Evolutionary conservation across 2,888 invertebrate species (phyloP), one percentile per base, ranked within the genome.

Genomic region (Ectemnius cavifrons): DNA sequence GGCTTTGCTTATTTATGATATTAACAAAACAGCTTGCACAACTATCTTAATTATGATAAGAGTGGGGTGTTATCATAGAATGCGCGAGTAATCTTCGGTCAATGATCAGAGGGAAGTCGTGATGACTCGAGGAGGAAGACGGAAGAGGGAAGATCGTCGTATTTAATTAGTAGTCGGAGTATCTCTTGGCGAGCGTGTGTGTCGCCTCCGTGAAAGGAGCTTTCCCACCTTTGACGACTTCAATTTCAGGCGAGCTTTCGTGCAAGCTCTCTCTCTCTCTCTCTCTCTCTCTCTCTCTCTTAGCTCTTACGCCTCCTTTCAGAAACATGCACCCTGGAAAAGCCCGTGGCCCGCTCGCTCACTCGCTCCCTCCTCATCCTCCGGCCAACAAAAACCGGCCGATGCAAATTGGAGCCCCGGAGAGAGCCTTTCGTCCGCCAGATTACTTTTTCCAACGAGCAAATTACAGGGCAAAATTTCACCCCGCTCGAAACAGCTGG

Each of bases 151-250:
- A 2, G 23, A 0, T n/a, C n/a, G n/a, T 52, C 52, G 45, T 37
- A 71, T 71, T 71, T 71, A 66, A 66, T 71, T 58, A 71, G 61
- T 58, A 71, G 61, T 23, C 46, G 45, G 60, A 66, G 65, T 71
- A 71, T 66, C 66, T 62, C 71, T 46, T 11, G 60, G 18, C 18
- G 11, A 46, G 18, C 37, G 47, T 37, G 37, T 37, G 37, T 37
- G 37, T 37, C n/a, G 16, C 46, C 58, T n/a, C 20, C 8, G 58
- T 58, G 16, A 62, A 62, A 62, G 62, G 14, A 18, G 47, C 8
- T 56, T n/a, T n/a, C 56, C 37, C 23, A 52, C 62, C 37, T 59
- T 49, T 67, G 57, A n/a, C 18, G 56, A 47, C 46, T 23, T 57
- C 45, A 66, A 66, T 57, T 71, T 66, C 57, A 28, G 45, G 4